Conservation (phyloP, 1,140 invertebrate species). For the Tribolium madens region DNA sequence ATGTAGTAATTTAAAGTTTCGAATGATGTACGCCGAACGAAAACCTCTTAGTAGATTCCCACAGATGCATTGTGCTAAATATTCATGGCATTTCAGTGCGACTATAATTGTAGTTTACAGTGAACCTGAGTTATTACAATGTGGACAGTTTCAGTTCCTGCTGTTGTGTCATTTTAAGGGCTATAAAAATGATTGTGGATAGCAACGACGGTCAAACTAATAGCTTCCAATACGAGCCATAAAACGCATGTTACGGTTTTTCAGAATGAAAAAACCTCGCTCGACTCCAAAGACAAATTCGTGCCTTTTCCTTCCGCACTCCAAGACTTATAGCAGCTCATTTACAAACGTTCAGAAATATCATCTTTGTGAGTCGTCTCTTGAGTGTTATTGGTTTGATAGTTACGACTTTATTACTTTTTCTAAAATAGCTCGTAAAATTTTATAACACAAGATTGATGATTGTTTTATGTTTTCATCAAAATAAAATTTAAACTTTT, state of each 20-base stretch:
- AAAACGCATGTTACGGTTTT: slow-evolving; percentile 31
- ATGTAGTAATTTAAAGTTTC: slow-evolving; percentile 38
- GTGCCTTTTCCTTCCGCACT: neutral
- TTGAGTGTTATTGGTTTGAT: neutral
- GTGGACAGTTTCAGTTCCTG: slow-evolving; percentile 3
- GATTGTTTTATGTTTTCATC: too few species aligned
- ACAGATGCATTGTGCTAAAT: neutral
- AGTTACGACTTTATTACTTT: neutral
- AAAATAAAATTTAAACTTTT: too few species aligned
- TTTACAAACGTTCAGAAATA: neutral
- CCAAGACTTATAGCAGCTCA: neutral
- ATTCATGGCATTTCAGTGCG: neutral
- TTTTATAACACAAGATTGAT: neutral
- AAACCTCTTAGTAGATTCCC: neutral
- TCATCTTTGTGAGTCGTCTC: neutral
- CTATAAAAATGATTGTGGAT: slow-evolving; percentile 14
- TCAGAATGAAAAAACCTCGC: slow-evolving; percentile 5
- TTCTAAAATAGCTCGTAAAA: neutral
- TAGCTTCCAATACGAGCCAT: slow-evolving; percentile 28
- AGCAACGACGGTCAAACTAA: slow-evolving; percentile 9
- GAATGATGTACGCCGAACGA: neutral
- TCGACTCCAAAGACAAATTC: slow-evolving; percentile 14
- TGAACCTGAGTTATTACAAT: neutral
- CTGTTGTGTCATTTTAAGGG: slow-evolving; percentile 7
- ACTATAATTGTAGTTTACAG: too few species aligned